Evolutionary conservation across 2,113 vertebrate genomes (phyloP), one percentile per base, ranked within the genome.

Genomic region (Clarias magur): DNA sequence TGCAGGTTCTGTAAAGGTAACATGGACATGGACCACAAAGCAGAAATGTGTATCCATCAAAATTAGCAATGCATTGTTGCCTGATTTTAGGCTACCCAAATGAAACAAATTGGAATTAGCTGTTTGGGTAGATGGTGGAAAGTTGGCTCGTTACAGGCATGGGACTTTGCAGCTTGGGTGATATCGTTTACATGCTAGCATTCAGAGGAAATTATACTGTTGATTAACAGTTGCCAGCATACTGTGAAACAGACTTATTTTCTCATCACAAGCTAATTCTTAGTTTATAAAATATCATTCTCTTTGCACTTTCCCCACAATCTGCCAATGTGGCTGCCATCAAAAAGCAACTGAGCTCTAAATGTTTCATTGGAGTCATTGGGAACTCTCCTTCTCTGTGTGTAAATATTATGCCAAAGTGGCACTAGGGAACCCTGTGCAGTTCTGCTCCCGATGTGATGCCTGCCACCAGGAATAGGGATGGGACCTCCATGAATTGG

Each of bases 141-240:
- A 68, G 65, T 80, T 84, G 63, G 67, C 42, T 27, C 67, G 17
- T 21, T 78, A 70, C 38, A 56, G 10, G 34, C 38, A 34, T 19
- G 15, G 25, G 30, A 82, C 76, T 57, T 59, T n/a, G 53, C 38
- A 68, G 84, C 88, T 57, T 85, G 73, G 59, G 68, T 73, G 83
- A 83, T 87, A 80, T 88, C 56, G 57, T 84, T 91, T 91, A 84
- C 75, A 86, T 72, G 70, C 82, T 84, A 73, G 34, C 15, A 12
- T 73, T 86, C 63, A 85, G 19, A 84, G 68, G 16, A 70, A 84
- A 80, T 90, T 84, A 54, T 59, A 38, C 80, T 85, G 82, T 67
- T 88, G 68, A 82, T 76, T 59, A 86, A 86, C 48, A 57, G 67
- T 60, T 38, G 76, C 82, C 70, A 82, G n/a, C 42, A 63, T 76